These are phyloP conservation scores for Macrosiphum euphorbiae DNA, from an alignment of 2,888 invertebrate species.

Conservation along the genomic window DNA sequence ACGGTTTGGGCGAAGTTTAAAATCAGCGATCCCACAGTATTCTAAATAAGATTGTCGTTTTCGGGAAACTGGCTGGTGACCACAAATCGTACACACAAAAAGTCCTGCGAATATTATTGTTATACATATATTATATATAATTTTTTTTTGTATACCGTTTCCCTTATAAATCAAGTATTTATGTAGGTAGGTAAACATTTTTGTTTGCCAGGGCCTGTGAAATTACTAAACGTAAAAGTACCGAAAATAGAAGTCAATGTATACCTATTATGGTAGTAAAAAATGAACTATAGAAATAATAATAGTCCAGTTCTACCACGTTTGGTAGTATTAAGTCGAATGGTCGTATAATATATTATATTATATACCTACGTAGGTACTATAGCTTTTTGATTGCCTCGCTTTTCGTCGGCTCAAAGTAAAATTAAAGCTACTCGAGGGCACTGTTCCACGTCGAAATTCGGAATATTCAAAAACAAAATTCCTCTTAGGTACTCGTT, in stretches of 20 bases:
- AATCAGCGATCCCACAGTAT: not conserved
- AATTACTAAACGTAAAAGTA: not conserved
- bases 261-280: not conserved
- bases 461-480: slow-evolving; percentile 35
- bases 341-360: not conserved
- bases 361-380: not conserved
- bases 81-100: not conserved
- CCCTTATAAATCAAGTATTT: slow-evolving; percentile 16
- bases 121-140: not conserved
- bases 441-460: slow-evolving; percentile 1
- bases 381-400: not conserved
- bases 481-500: not conserved
- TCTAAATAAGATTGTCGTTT: slow-evolving; percentile 21
- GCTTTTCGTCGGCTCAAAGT: not conserved
- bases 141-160: not conserved
- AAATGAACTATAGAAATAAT: not conserved
- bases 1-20: not conserved
- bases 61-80: slow-evolving; percentile 4
- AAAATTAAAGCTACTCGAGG: slow-evolving; percentile 31
- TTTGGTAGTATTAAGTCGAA: not conserved
- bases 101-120: not conserved
- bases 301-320: not conserved
- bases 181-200: not conserved
- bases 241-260: not conserved
- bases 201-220: not conserved